Evolutionary conservation across 2,113 vertebrate genomes (phyloP), one percentile per base, ranked within the genome.

Genomic region (Oryzias celebensis): DNA sequence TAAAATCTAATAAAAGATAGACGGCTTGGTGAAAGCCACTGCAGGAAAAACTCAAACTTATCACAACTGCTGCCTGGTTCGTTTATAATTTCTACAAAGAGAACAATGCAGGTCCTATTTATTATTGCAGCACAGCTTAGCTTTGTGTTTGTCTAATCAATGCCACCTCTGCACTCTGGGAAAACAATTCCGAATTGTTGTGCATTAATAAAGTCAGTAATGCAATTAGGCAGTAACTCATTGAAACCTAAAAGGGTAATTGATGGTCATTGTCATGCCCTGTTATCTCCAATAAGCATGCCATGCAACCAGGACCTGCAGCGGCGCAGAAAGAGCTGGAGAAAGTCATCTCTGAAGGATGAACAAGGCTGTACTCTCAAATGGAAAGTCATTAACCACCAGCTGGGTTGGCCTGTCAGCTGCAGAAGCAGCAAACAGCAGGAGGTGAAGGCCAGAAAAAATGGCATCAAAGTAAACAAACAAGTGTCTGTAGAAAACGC

Each of bases 361-460:
- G 58, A 67, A 45, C 58, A 42, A 28, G 15, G 64, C 63, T 51
- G 23, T 52, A 63, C 66, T 51, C 58, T 77, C 64, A 72, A 66
- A 74, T 78, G 77, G 72, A 58, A 50, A 77, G 78, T 67, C 77
- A 78, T 82, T 65, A 69, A 63, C 73, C 52, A 63, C 65, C 76
- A 77, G 73, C 76, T 64, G 80, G 23, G 64, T 44, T 48, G n/a
- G 59, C 50, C 73, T 71, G 68, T 71, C 51, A 14, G 49, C 67
- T 46, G 62, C 65, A 71, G 50, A 55, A 41, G 28, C 47, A 71
- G 58, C 65, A 64, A 72, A 74, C 71, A 58, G 41, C 50, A 28
- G 64, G 52, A n/a, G 23, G 26, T 48, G 54, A 42, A 44, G 57
- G 61, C 65, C 45, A 58, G 20, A 28, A 42, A 28, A 65, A 65